Percentiles rank a stretch among this genome's conserved stretches.
Evolutionary conservation across 2,113 vertebrate species (phyloP).

Genomic region (Bothrops jararaca): DNA sequence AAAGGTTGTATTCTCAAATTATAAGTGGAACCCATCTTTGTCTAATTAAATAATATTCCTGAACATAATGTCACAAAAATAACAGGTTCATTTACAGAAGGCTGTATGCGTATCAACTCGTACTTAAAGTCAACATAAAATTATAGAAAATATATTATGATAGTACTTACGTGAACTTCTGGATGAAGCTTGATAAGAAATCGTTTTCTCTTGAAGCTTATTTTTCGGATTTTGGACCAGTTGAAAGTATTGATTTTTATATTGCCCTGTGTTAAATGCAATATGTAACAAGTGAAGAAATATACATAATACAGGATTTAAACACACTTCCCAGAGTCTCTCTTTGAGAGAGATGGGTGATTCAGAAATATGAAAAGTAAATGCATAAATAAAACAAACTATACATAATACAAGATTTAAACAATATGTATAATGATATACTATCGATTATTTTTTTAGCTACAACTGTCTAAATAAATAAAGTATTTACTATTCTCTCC

Average conservation of each 20-base stretch:
- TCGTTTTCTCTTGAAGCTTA: constrained; percentile 95
- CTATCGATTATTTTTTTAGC: neutral
- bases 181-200: constrained; percentile 96
- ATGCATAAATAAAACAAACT: neutral
- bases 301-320: neutral
- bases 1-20: neutral
- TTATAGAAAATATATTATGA: neutral
- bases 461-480: neutral
- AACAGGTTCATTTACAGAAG: neutral
- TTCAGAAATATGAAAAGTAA: neutral
- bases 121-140: neutral
- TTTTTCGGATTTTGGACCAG: constrained; percentile 97
- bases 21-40: neutral
- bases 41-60: neutral
- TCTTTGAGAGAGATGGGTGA: neutral
- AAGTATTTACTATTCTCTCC: neutral
- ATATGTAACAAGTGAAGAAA: neutral
- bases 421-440: neutral
- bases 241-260: constrained; percentile 99
- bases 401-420: neutral
- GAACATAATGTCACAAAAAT: neutral
- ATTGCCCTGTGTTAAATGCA: constrained; percentile 73
- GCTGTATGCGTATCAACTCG: neutral
- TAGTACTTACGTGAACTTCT: constrained; percentile 84
- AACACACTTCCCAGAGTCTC: neutral